Conservation (phyloP, 2,113 vertebrate species). For the Podarcis cretensis region DNA sequence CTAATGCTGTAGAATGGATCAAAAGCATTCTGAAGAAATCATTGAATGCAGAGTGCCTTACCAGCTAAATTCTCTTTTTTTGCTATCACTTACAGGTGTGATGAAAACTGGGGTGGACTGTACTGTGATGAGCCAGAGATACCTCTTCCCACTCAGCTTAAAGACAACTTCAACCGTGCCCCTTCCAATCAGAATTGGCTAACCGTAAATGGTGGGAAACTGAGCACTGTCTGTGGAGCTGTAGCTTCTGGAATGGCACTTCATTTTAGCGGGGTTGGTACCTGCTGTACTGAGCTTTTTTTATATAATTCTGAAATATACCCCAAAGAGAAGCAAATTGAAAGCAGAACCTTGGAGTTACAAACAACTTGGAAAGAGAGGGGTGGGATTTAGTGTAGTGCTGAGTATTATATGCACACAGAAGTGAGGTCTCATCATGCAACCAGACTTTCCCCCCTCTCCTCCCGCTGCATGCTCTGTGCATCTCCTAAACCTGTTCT, state of each 20-base stretch:
- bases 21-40: neutral
- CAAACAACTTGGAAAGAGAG: neutral
- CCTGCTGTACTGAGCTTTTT: accelerated
- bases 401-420: no score
- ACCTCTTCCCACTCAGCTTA: constrained; percentile 89
- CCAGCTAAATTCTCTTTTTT: constrained; percentile 32
- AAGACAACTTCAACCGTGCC: constrained; percentile 95
- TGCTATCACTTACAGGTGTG: constrained; percentile 82
- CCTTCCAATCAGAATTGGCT: constrained; percentile 94
- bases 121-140: constrained; percentile 91
- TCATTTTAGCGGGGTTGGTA: constrained; percentile 93
- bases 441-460: no score
- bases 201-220: constrained; percentile 90
- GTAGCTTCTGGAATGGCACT: constrained; percentile 96
- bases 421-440: no score
- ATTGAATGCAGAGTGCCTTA: neutral
- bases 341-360: neutral
- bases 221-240: constrained; percentile 93
- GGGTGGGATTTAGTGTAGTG: no score
- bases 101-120: constrained; percentile 91
- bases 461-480: neutral
- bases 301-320: neutral
- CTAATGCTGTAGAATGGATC: neutral
- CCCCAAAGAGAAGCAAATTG: neutral
- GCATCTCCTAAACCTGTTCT: neutral